Evolutionary conservation across 2,888 invertebrate species (phyloP).

Genomic region (Colletes collaris): DNA sequence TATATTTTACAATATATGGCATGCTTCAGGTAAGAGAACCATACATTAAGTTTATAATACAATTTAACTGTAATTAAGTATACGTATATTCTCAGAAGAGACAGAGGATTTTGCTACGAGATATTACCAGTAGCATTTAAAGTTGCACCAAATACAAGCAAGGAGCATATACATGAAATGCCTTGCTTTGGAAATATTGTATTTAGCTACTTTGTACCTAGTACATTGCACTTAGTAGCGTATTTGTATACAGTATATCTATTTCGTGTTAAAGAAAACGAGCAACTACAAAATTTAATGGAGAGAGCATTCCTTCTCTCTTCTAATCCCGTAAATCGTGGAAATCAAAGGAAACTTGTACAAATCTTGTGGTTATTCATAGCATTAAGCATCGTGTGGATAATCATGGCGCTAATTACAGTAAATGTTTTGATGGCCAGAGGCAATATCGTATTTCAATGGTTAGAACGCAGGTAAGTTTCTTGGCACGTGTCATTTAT

Average conservation of each 20-base stretch:
- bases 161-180: constrained; percentile 85
- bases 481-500: not conserved
- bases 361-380: constrained; percentile 90
- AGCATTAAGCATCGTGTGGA: constrained; percentile 88
- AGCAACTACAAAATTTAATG: constrained; percentile 92
- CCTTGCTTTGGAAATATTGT: constrained; percentile 89
- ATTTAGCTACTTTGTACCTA: constrained; percentile 90
- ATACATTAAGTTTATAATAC: not conserved
- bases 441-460: constrained; percentile 86
- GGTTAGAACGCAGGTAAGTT: constrained; percentile 86
- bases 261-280: constrained; percentile 91
- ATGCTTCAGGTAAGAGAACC: constrained; percentile 87
- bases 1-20: constrained; percentile 91
- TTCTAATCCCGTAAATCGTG: constrained; percentile 87
- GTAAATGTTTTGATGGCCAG: constrained; percentile 87
- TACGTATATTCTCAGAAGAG: constrained; percentile 84
- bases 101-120: constrained; percentile 89
- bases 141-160: constrained; percentile 66
- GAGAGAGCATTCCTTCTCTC: constrained; percentile 92
- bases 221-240: constrained; percentile 88
- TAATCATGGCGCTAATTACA: constrained; percentile 87
- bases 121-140: constrained; percentile 64
- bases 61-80: not conserved
- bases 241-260: constrained; percentile 90
- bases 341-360: constrained; percentile 88